A percentile compares a stretch with the other conserved stretches of the same genome.
Conservation (phyloP, 2,888 invertebrate species). For the Tromatobia lineatoria region DNA sequence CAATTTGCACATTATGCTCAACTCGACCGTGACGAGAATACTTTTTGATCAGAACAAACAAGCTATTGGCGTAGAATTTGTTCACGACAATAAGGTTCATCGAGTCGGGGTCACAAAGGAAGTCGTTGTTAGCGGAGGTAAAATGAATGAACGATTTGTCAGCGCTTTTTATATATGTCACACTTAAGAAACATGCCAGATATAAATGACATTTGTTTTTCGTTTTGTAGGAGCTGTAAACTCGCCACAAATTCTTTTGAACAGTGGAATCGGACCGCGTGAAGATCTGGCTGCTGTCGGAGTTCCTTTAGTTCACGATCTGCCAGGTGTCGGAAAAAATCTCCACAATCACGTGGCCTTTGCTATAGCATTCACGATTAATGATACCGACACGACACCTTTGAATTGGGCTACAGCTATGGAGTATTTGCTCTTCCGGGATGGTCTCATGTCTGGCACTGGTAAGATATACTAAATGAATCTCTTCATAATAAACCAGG, state of each 20-base stretch:
- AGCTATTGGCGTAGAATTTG: slow-evolving; percentile 92
- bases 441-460: slow-evolving; percentile 96
- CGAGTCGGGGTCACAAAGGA: slow-evolving; percentile 90
- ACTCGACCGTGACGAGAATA: slow-evolving; percentile 92
- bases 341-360: slow-evolving; percentile 95
- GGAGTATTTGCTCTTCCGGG: slow-evolving; percentile 95
- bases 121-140: slow-evolving; percentile 88
- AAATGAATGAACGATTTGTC: slow-evolving; percentile 13
- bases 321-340: slow-evolving; percentile 94
- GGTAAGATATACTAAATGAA: slow-evolving; percentile 85
- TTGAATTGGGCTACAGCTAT: slow-evolving; percentile 97
- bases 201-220: slow-evolving; percentile 12
- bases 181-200: slow-evolving; percentile 30
- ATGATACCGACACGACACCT: slow-evolving; percentile 93
- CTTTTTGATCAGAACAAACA: slow-evolving; percentile 90
- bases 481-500: background rate
- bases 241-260: slow-evolving; percentile 96
- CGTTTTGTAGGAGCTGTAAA: slow-evolving; percentile 93
- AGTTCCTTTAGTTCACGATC: slow-evolving; percentile 89
- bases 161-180: no score
- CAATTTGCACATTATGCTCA: slow-evolving; percentile 94
- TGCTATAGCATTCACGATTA: slow-evolving; percentile 92
- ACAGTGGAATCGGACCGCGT: slow-evolving; percentile 95
- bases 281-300: slow-evolving; percentile 89
- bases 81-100: slow-evolving; percentile 86